Evolutionary conservation across 2,888 invertebrate genomes (phyloP).

Genomic region (Carcina quercana): DNA sequence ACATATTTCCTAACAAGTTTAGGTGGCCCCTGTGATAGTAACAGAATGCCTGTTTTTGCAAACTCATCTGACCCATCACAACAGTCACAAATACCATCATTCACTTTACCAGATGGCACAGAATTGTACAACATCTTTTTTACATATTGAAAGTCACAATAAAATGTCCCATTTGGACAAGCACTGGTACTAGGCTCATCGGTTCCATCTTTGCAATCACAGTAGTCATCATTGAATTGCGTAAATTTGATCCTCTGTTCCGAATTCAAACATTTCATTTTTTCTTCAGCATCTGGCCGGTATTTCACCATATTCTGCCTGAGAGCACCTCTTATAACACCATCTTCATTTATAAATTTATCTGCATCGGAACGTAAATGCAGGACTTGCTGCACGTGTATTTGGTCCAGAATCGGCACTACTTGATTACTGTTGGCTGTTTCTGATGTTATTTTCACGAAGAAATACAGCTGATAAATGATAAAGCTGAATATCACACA

Average conservation of each 20-base stretch:
- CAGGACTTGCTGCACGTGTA: conserved; percentile 28
- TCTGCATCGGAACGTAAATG: conserved; percentile 51
- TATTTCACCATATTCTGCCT: conserved; percentile 46
- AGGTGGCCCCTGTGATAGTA: conserved; percentile 44
- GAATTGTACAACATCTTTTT: conserved; percentile 43
- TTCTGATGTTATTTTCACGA: conserved; percentile 48
- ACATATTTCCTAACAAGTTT: conserved; percentile 47
- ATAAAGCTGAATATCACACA: conserved; percentile 50
- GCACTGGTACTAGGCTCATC: conserved; percentile 93
- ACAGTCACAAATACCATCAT: conserved; percentile 96
- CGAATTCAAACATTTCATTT: conserved; percentile 59
- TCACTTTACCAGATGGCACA: conserved; percentile 85
- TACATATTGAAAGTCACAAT: conserved; percentile 78
- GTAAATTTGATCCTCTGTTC: conserved; percentile 48
- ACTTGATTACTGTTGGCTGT: conserved; percentile 30
- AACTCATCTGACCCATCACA: conserved; percentile 95
- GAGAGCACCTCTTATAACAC: conserved; percentile 55
- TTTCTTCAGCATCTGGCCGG: conserved; percentile 43
- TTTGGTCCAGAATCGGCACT: conserved; percentile 37
- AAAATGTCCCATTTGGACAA: conserved; percentile 88
- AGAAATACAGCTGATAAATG: conserved; percentile 62
- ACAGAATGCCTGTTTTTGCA: conserved; percentile 33
- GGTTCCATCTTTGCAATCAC: conserved; percentile 87
- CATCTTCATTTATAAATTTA: conserved; percentile 51
- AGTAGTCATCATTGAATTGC: conserved; percentile 86